phyloP scores from a whole-genome alignment of 2,888 invertebrate species.

The Rhagophthalmus giganteus region DNA sequence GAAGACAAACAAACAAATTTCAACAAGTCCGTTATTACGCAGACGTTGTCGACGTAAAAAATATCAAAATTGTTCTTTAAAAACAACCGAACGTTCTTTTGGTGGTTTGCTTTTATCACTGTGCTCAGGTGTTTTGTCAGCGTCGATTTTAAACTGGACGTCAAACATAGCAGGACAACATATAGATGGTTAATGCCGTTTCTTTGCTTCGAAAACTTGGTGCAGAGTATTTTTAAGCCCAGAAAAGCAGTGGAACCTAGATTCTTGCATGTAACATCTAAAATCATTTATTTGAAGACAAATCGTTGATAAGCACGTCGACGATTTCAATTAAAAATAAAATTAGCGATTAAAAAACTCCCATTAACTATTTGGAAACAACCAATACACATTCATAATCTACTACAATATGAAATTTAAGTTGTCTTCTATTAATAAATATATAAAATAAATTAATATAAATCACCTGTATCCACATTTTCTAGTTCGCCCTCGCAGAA shows the following conservation, averaged over 20 bases:
- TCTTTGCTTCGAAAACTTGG: neutral
- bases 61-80: neutral
- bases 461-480: neutral
- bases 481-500: neutral
- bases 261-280: neutral
- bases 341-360: too few species aligned
- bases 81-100: neutral
- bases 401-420: too few species aligned
- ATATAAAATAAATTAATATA: too few species aligned
- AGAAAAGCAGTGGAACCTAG: neutral
- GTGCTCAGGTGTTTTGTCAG: neutral
- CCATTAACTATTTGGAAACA: too few species aligned
- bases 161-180: neutral
- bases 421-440: too few species aligned
- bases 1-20: constrained; percentile 1
- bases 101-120: neutral
- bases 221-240: neutral
- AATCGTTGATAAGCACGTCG: too few species aligned
- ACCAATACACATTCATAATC: too few species aligned
- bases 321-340: too few species aligned
- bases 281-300: too few species aligned
- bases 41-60: neutral
- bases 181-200: neutral
- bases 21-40: neutral
- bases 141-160: neutral